Conservation (phyloP, 2,113 vertebrate genomes). For the Triplophysa rosa region DNA sequence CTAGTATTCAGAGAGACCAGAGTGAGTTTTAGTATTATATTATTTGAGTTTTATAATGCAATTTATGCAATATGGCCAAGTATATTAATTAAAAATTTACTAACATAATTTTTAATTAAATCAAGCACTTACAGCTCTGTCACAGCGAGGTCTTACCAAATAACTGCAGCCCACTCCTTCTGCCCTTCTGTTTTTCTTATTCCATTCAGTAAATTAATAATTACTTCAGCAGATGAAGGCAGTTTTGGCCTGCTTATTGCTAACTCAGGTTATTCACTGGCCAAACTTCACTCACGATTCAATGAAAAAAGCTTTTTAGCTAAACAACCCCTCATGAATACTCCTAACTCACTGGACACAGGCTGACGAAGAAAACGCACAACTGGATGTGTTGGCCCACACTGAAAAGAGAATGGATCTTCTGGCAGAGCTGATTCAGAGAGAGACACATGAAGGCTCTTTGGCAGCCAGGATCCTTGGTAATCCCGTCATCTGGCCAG, state of each 20-base stretch:
- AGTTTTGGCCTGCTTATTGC: conserved; percentile 19
- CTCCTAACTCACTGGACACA: conserved; percentile 1
- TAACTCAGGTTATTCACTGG: conserved; percentile 27
- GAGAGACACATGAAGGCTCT: neutral
- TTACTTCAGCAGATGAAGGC: conserved; percentile 1
- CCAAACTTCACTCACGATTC: conserved; percentile 1
- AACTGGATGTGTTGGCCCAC: conserved; percentile 3
- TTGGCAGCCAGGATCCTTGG: neutral
- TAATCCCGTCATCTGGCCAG: conserved; percentile 35
- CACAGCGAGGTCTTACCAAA: neutral
- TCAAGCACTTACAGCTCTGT: neutral
- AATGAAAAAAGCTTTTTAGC: conserved; percentile 32
- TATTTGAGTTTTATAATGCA: too few relatives aligned
- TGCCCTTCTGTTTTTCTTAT: too few relatives aligned
- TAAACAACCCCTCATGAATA: conserved; percentile 13
- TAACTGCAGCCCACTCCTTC: neutral
- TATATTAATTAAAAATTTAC: neutral
- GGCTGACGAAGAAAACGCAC: too few relatives aligned
- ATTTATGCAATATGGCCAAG: neutral
- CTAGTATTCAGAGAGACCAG: too few relatives aligned
- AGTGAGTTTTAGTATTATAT: too few relatives aligned
- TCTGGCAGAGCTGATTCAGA: conserved; percentile 25
- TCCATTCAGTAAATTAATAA: conserved; percentile 27
- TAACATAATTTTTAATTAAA: neutral
- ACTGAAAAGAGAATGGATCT: conserved; percentile 1